These are phyloP conservation scores for Limnodromus scolopaceus DNA, from an alignment of 2,797 vertebrate species.

Conservation along the genomic window DNA sequence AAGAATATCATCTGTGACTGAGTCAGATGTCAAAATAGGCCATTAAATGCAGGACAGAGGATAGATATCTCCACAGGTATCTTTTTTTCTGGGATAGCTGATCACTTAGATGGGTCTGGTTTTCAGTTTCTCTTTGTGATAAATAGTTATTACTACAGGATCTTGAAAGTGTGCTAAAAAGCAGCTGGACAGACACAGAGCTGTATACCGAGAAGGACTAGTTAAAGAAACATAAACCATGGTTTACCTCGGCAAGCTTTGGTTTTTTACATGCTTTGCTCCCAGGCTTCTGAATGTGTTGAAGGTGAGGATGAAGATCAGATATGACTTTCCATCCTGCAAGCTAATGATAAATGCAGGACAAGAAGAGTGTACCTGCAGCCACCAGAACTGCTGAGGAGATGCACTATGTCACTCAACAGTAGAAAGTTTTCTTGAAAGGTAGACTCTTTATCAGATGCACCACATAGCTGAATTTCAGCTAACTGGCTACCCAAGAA, in stretches of 20 bases:
- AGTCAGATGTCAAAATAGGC: not conserved
- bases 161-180: not conserved
- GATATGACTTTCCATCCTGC: not conserved
- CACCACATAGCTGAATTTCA: not conserved
- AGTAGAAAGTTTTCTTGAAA: not conserved
- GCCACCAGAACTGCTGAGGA: not conserved
- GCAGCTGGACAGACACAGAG: not conserved
- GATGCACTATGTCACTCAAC: not conserved
- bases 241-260: not conserved
- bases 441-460: not conserved
- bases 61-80: not conserved
- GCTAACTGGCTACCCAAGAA: not conserved
- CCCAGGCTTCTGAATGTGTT: not conserved
- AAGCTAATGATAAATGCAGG: not conserved
- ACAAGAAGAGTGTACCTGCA: not conserved
- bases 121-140: not conserved
- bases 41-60: not conserved
- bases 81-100: not conserved
- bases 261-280: not conserved
- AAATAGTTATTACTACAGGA: not conserved
- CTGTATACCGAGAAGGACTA: not conserved
- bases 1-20: not conserved
- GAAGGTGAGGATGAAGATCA: not conserved
- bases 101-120: not conserved
- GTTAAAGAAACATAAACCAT: not conserved